Conservation (phyloP, 1,140 invertebrate species). For the Hetaerina americana region DNA sequence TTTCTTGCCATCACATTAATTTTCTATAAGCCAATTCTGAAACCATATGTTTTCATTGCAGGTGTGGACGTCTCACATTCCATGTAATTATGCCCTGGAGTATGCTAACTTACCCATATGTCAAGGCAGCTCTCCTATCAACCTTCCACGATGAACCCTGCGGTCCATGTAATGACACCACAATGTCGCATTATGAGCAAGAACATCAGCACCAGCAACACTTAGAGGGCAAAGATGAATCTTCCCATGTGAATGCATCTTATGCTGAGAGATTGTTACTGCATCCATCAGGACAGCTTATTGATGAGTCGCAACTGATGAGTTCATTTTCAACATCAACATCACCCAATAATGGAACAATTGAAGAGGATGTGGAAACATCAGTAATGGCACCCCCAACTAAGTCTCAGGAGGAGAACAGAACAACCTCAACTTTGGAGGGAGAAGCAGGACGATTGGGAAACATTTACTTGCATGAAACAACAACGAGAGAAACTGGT, state of each 20-base stretch:
- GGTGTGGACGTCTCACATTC: constrained; percentile 28
- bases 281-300: no score
- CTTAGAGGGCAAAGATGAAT: not conserved
- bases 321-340: not conserved
- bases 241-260: not conserved
- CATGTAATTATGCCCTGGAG: constrained; percentile 31
- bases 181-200: not conserved
- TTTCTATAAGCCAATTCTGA: constrained; percentile 2
- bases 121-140: constrained; percentile 29
- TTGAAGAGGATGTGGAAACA: not conserved
- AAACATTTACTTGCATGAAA: not conserved
- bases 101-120: constrained; percentile 29
- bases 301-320: not conserved
- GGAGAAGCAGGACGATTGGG: not conserved
- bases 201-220: not conserved
- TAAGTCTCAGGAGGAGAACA: not conserved
- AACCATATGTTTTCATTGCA: constrained; percentile 18
- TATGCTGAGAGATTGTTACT: not conserved
- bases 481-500: not conserved
- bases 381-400: not conserved
- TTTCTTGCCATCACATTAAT: no score
- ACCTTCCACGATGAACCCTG: constrained; percentile 30
- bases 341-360: not conserved
- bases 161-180: constrained; percentile 21
- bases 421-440: not conserved